phyloP scores from a whole-genome alignment of 2,888 invertebrate genomes.

The Phorcus lineatus region DNA sequence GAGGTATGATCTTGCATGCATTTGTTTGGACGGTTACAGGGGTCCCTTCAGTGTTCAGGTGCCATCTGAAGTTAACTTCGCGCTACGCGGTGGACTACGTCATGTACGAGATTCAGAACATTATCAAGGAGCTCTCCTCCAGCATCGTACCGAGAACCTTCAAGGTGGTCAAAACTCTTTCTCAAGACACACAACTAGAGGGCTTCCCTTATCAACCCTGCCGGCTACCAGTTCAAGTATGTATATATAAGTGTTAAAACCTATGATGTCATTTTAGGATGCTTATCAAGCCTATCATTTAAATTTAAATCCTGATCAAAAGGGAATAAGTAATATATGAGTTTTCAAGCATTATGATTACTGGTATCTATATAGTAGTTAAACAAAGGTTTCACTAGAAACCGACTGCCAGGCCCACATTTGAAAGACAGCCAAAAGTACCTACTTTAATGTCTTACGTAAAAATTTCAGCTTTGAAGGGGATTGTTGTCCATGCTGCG shows the following conservation, averaged over 20 bases:
- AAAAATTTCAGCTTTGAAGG: no score
- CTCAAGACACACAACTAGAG: slow-evolving; percentile 38
- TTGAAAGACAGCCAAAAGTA: no score
- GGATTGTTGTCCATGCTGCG: no score
- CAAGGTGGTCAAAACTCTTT: slow-evolving; percentile 53
- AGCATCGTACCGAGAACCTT: slow-evolving; percentile 67
- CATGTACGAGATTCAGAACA: slow-evolving; percentile 77
- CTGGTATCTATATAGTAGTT: no score
- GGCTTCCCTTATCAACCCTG: slow-evolving; percentile 58
- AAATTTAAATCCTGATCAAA: no score
- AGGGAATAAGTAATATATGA: no score
- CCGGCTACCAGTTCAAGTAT: slow-evolving; percentile 55
- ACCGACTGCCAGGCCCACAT: no score
- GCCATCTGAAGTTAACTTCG: slow-evolving; percentile 66
- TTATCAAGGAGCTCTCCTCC: slow-evolving; percentile 73
- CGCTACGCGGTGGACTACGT: slow-evolving; percentile 76
- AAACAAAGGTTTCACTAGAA: no score
- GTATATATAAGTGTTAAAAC: neutral
- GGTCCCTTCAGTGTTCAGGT: slow-evolving; percentile 80
- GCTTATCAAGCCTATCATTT: no score
- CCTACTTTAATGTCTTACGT: no score
- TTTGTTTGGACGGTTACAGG: slow-evolving; percentile 52
- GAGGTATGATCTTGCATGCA: neutral
- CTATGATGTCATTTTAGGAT: no score
- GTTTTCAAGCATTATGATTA: no score